Conservation (phyloP, 2,888 invertebrate genomes). For the Smittia sp. region DNA sequence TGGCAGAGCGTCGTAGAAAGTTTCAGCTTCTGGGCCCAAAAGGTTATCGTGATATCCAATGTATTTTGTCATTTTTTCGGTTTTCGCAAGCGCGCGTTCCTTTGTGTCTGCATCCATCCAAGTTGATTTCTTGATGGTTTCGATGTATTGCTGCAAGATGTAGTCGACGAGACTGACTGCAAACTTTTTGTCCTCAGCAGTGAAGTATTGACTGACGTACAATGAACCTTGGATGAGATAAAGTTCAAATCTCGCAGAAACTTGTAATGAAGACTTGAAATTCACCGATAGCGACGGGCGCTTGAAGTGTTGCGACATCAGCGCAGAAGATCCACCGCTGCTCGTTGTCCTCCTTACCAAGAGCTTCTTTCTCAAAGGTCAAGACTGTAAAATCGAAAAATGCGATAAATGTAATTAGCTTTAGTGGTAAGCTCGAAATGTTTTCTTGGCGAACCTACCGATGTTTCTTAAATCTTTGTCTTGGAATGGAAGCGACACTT, state of each 20-base stretch:
- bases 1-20: not conserved
- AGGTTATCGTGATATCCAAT: not conserved
- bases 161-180: not conserved
- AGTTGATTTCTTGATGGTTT: not conserved
- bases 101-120: not conserved
- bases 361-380: not conserved
- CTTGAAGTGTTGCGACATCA: not conserved
- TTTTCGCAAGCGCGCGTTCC: too few species aligned
- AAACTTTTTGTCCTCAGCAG: not conserved
- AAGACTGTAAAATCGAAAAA: not conserved
- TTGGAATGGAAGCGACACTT: not conserved
- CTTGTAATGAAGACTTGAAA: too few species aligned
- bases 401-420: too few species aligned
- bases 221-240: not conserved
- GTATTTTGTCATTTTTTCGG: not conserved
- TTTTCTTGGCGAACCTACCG: too few species aligned
- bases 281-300: not conserved
- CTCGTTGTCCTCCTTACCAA: not conserved
- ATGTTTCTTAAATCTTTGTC: not conserved
- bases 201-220: not conserved
- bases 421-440: too few species aligned
- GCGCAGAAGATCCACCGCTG: not conserved
- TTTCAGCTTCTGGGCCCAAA: not conserved
- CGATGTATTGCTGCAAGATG: not conserved
- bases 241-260: too few species aligned